Base-by-base conservation (phyloP, 2,797 vertebrate genomes). In the Agapornis canus region DNA sequence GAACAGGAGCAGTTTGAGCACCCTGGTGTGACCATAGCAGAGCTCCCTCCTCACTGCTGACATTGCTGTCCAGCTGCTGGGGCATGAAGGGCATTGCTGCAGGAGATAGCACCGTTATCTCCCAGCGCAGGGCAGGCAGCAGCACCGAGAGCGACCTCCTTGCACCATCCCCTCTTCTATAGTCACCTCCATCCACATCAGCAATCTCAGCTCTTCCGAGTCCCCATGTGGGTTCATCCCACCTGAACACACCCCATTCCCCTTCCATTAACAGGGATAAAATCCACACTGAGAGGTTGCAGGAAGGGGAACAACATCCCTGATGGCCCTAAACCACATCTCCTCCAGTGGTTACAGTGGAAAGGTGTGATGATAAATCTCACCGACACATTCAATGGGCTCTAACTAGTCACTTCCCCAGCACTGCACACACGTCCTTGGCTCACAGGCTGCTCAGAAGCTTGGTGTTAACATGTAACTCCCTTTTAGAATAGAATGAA, bases 41-140 rank as follows among this genome's bases (percentile, higher is more conserved):
- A 66, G 35, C 57, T 92, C 82, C 29, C 61, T 84, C 22, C 70
- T 89, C 25, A 3, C 35, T 0, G 5, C 86, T 95, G 95, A 92
- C 93, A 54, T 95, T 93, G 82, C 82, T 2, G 29, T 61, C 76
- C 82, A 0, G 29, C 92, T 71, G 93, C 82, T 35, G 94, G 92
- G 94, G 57, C 92, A 84, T 79, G 94, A 96, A 96, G 96, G 94
- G 92, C 95, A 96, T 82, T 10, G 7, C 90, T 47, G 80, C 3
- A 1, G 76, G 93, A 88, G 88, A 93, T 25, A 93, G 83, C 77
- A 6, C 83, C 8, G 6, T 86, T 92, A 90, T 90, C 91, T 93
- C 47, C 60, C 1, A 1, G 68, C 14, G 0, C 79, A 25, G 70
- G 89, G 94, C 78, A 18, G 86, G 61, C 83, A 52, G 83, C 80